These are phyloP conservation scores for Pharmacophagus antenor DNA, from an alignment of 2,888 invertebrate species.

Conservation along the genomic window DNA sequence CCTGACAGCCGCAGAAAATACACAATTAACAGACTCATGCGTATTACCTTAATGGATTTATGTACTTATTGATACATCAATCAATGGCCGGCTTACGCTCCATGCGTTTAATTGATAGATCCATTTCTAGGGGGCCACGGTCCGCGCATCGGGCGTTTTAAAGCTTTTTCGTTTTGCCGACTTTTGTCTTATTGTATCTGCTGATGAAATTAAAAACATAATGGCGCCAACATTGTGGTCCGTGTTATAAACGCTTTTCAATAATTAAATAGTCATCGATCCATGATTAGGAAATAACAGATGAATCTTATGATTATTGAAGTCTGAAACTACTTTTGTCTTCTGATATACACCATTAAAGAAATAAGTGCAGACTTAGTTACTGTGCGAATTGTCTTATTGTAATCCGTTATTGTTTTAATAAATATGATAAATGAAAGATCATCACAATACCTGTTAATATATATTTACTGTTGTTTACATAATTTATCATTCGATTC, in stretches of 20 bases:
- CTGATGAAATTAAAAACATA: slow-evolving; percentile 19
- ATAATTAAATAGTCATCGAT: background rate
- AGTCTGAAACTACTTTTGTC: too few relatives aligned
- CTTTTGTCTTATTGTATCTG: slow-evolving; percentile 24
- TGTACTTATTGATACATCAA: slow-evolving; percentile 78
- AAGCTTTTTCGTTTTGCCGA: slow-evolving; percentile 44
- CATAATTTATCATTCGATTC: too few relatives aligned
- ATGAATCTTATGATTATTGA: too few relatives aligned
- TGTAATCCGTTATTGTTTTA: too few relatives aligned
- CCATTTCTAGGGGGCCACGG: slow-evolving; percentile 48
- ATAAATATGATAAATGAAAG: too few relatives aligned
- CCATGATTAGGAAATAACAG: too few relatives aligned
- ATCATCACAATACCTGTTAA: too few relatives aligned
- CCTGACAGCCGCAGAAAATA: slow-evolving; percentile 67
- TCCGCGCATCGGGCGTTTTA: slow-evolving; percentile 38
- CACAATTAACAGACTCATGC: slow-evolving; percentile 69
- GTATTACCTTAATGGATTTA: slow-evolving; percentile 76
- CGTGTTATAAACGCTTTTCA: background rate
- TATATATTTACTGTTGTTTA: too few relatives aligned
- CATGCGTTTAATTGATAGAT: slow-evolving; percentile 65
- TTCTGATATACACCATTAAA: too few relatives aligned
- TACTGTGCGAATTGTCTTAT: too few relatives aligned
- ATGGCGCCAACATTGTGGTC: background rate
- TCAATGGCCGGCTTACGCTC: slow-evolving; percentile 62
- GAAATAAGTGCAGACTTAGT: too few relatives aligned